phyloP scores from a whole-genome alignment of 1,140 invertebrate genomes.

The Pemphigus obesinymphae region DNA sequence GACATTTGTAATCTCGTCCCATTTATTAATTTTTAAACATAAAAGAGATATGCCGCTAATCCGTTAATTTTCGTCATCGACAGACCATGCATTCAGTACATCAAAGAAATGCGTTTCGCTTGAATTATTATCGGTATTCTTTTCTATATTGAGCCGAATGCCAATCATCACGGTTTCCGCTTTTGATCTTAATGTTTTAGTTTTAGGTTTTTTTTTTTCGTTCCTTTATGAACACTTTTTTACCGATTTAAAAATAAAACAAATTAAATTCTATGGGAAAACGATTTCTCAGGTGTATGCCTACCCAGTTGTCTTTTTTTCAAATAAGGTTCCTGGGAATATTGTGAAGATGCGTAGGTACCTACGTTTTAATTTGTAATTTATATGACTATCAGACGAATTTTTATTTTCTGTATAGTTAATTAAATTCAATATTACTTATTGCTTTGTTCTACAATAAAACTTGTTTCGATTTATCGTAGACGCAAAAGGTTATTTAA shows the following conservation, averaged over 20 bases:
- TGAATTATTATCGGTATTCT: not conserved
- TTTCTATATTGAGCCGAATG: not conserved
- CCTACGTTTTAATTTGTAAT: too few species aligned
- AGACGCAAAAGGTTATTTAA: too few species aligned
- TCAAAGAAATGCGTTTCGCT: not conserved
- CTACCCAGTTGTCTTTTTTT: not conserved
- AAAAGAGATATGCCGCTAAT: not conserved
- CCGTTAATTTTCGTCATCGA: not conserved
- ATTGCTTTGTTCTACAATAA: too few species aligned
- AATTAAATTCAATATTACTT: too few species aligned
- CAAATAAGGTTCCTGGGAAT: not conserved
- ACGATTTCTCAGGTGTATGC: too few species aligned
- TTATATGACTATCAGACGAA: too few species aligned
- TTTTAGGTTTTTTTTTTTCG: too few species aligned
- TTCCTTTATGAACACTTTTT: too few species aligned
- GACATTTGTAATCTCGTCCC: not conserved
- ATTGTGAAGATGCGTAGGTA: too few species aligned
- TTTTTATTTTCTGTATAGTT: too few species aligned
- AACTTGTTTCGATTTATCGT: too few species aligned
- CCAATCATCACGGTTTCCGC: not conserved
- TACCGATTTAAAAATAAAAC: not conserved
- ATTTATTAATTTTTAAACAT: not conserved
- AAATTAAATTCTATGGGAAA: conserved; percentile 14
- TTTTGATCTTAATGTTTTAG: not conserved
- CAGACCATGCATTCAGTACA: too few species aligned